A percentile compares a stretch with the other conserved stretches of the same genome.
Evolutionary conservation across 2,888 invertebrate genomes (phyloP).

Genomic region (Drosophila paracracens): DNA sequence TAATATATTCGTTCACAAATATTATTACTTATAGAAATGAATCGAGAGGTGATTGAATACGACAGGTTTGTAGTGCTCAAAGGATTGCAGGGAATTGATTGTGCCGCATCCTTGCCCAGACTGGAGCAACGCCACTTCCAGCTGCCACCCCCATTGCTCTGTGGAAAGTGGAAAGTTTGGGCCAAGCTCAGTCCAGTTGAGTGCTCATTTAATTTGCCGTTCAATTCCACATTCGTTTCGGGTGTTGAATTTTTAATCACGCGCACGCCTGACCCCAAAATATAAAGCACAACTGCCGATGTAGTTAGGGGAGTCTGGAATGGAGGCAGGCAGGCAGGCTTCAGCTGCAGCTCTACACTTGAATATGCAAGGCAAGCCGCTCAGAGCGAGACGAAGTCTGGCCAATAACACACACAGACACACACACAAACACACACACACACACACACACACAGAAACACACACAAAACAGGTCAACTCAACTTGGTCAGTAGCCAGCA

Average conservation of each 20-base stretch:
- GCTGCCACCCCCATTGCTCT: background rate
- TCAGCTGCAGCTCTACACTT: constrained; percentile 47
- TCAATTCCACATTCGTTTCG: constrained; percentile 82
- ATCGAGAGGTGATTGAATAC: background rate
- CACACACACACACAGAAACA: background rate
- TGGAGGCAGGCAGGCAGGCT: background rate
- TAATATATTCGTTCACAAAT: background rate
- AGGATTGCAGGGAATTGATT: background rate
- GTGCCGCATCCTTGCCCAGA: background rate
- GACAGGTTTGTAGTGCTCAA: background rate
- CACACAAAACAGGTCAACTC: constrained; percentile 76
- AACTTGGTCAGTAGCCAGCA: constrained; percentile 71
- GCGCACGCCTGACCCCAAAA: constrained; percentile 68
- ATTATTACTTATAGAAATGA: background rate
- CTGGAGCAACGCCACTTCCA: background rate
- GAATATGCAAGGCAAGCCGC: constrained; percentile 67
- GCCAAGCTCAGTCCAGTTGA: constrained; percentile 22
- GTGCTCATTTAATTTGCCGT: constrained; percentile 82
- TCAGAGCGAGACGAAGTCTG: constrained; percentile 39
- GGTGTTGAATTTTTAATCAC: constrained; percentile 83
- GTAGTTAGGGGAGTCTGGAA: constrained; percentile 6
- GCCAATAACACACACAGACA: constrained; percentile 50
- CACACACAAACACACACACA: constrained; percentile 22
- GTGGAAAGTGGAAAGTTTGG: background rate
- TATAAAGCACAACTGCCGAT: background rate